Base-by-base conservation (phyloP, 1,140 invertebrate genomes). In the Teleopsis dalmanni region DNA sequence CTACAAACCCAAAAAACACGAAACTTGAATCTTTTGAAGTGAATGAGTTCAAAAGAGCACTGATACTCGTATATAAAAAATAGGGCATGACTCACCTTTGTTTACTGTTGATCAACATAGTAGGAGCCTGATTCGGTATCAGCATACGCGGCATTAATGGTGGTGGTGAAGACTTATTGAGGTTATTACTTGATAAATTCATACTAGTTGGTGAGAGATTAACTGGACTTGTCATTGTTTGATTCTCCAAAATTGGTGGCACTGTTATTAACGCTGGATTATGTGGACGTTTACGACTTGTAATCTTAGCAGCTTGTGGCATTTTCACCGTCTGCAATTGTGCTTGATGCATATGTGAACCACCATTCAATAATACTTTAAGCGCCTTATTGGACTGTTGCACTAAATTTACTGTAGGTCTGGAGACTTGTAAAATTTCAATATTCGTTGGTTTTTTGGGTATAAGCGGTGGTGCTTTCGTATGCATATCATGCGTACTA, bases 261-360 rank as follows among this genome's bases (percentile, higher is more conserved):
- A 42, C 18, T 23, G 47, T 14, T 36, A 54, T 58, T 47, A 37
- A 11, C 16, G 61, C 58, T 50, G 60, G 52, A 47, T 67, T 61
- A 38, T 68, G 65, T 38, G 65, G 58, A 14, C 65, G 60, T 54
- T 68, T 68, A 48, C 65, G 64, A 37, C 51, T 64, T n/a, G 34
- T 29, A 8, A 48, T 6, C 27, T 40, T 40, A n/a, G 34, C 26
- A 21, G 27, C 16, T 11, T 21, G 36, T 6, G 41, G 29, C 21
- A 46, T 2, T 16, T 46, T 46, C 13, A 27, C 27, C n/a, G 41
- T 31, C 25, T 29, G 16, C 26, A 29, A 33, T 46, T 34, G 44
- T 14, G 27, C 21, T 8, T 46, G 44, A 22, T 46, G 43, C 27
- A 47, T 27, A 21, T 45, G 25, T 3, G 25, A 27, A 26, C 41